These are phyloP conservation scores for Euclidia mi DNA, from an alignment of 2,888 invertebrate genomes.

Conservation along the genomic window DNA sequence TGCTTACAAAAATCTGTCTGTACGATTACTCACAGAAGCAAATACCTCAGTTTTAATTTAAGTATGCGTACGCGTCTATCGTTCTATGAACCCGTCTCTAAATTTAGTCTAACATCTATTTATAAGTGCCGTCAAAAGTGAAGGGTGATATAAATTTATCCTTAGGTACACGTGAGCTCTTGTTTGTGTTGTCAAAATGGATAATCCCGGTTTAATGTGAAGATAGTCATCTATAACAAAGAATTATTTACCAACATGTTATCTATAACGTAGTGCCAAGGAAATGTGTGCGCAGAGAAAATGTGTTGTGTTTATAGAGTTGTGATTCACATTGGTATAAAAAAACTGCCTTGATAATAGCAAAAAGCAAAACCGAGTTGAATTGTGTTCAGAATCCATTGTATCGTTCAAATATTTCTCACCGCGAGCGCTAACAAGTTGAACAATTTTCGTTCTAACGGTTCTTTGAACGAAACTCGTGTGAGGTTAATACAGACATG, in stretches of 20 bases:
- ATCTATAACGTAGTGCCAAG: constrained; percentile 1
- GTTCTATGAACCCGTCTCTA: constrained; percentile 52
- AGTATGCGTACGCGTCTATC: constrained; percentile 33
- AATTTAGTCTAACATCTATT: constrained; percentile 40
- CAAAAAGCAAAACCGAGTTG: constrained; percentile 44
- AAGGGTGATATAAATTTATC: constrained; percentile 49
- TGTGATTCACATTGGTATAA: constrained; percentile 18
- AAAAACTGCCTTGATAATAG: constrained; percentile 26
- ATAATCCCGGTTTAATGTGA: constrained; percentile 15
- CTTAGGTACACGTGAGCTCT: constrained; percentile 25
- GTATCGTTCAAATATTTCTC: constrained; percentile 57
- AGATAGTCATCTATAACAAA: neutral
- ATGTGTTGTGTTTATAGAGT: constrained; percentile 19
- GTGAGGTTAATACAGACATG: constrained; percentile 46
- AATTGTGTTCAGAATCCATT: constrained; percentile 53
- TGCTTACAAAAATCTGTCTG: constrained; percentile 1
- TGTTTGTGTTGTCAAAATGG: constrained; percentile 36
- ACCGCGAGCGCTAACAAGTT: constrained; percentile 56
- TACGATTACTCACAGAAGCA: constrained; percentile 8
- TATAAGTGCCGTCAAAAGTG: constrained; percentile 50
- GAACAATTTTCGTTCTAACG: constrained; percentile 68
- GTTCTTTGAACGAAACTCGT: constrained; percentile 64
- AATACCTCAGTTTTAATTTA: constrained; percentile 21
- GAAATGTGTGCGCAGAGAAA: constrained; percentile 13
- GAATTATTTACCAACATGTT: neutral